phyloP scores from a whole-genome alignment of 1,140 invertebrate species.

The Drosophila funebris region DNA sequence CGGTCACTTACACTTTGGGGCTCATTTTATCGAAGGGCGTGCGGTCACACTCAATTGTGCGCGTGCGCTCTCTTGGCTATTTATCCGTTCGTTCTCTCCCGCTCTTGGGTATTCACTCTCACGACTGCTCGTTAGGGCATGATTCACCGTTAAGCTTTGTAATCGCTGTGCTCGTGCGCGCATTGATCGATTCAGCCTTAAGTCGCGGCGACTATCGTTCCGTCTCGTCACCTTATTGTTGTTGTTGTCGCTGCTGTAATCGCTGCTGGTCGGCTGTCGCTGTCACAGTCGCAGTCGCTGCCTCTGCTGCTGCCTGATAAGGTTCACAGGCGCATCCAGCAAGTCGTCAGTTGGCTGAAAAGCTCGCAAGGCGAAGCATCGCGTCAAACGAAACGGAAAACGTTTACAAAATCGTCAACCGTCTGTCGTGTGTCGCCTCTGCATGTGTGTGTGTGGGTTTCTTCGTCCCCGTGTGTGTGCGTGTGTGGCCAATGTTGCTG shows the following conservation, averaged over 20 bases:
- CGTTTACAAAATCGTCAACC: conserved; percentile 41
- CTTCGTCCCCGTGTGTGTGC: conserved; percentile 27
- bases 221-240: conserved; percentile 11
- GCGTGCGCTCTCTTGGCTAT: neutral
- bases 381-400: conserved; percentile 42
- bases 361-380: conserved; percentile 66
- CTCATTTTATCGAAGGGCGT: conserved; percentile 1
- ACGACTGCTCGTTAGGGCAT: conserved; percentile 45
- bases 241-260: conserved; percentile 4
- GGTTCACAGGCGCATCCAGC: conserved; percentile 76
- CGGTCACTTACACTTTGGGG: conserved; percentile 16
- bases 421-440: conserved; percentile 2
- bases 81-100: neutral
- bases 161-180: conserved; percentile 76
- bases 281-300: conserved; percentile 19
- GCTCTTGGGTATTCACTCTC: neutral
- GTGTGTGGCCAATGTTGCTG: conserved; percentile 51
- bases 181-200: conserved; percentile 67
- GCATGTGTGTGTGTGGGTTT: conserved; percentile 24
- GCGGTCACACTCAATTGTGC: conserved; percentile 19
- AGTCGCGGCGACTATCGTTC: conserved; percentile 30
- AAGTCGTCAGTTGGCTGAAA: conserved; percentile 74
- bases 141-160: conserved; percentile 73
- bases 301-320: conserved; percentile 61
- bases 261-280: conserved; percentile 15